Conservation (phyloP, 2,113 vertebrate species). For the Pluvialis apricaria region DNA sequence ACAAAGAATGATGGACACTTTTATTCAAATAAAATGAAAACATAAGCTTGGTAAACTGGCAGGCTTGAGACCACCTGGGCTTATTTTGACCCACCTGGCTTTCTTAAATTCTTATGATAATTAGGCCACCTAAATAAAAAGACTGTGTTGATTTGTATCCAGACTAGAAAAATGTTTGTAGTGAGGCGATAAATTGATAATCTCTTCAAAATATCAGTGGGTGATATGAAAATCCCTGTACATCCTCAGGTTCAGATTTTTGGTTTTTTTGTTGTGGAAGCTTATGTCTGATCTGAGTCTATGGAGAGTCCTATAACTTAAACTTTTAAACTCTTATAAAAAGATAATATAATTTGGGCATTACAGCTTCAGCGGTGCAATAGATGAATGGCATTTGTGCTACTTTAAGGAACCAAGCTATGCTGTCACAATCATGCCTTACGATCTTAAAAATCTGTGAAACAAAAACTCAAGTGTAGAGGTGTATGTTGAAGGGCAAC, state of each 20-base stretch:
- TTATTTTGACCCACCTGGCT: conserved; percentile 1
- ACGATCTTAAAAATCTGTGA: background rate
- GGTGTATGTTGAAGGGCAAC: background rate
- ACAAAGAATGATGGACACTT: background rate
- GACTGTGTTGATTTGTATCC: background rate
- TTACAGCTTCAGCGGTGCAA: background rate
- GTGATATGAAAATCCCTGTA: background rate
- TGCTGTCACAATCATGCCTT: background rate
- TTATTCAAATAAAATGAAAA: background rate
- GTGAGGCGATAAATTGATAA: background rate
- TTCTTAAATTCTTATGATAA: background rate
- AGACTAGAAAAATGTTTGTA: background rate
- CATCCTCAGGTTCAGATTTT: background rate
- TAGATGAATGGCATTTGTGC: background rate
- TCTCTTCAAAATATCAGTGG: background rate
- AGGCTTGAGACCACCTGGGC: background rate
- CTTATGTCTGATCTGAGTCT: background rate
- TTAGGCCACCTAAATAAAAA: background rate
- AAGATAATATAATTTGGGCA: background rate
- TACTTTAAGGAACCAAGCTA: background rate
- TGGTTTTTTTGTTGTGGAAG: background rate
- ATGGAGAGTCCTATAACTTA: background rate
- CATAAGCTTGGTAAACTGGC: background rate
- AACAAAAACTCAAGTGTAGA: background rate
- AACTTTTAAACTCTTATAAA: background rate